phyloP scores from a whole-genome alignment of 2,113 vertebrate genomes.

The Haemorhous mexicanus region DNA sequence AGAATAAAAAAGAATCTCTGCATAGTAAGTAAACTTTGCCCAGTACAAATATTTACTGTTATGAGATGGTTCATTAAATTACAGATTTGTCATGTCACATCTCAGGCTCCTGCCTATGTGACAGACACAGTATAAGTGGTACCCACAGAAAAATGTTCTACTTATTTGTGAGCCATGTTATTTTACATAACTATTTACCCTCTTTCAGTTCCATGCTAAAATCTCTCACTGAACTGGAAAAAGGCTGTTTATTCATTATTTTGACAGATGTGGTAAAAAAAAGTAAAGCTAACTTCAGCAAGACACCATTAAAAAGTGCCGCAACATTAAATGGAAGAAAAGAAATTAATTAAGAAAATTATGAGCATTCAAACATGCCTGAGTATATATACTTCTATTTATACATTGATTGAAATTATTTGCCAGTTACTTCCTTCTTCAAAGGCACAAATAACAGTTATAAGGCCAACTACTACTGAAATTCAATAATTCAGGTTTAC shows the following conservation, averaged over 20 bases:
- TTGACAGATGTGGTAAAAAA: neutral
- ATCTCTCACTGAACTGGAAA: slow-evolving; percentile 13
- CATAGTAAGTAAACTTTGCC: neutral
- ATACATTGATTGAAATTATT: neutral
- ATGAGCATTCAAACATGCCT: neutral
- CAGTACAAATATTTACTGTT: slow-evolving; percentile 37
- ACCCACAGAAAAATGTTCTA: neutral
- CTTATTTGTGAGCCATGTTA: neutral
- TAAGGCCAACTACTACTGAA: neutral
- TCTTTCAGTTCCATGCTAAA: neutral
- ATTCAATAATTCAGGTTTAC: slow-evolving; percentile 1
- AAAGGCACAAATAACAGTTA: neutral
- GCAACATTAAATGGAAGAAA: neutral
- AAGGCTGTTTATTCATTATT: neutral
- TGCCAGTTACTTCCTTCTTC: neutral
- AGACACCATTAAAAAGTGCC: neutral
- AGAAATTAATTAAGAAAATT: slow-evolving; percentile 30
- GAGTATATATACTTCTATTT: neutral
- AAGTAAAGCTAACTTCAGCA: neutral
- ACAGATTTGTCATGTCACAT: slow-evolving; percentile 12
- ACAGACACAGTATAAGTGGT: neutral
- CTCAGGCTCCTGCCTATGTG: neutral
- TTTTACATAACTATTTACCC: neutral
- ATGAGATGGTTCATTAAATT: slow-evolving; percentile 38
- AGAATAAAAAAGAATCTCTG: slow-evolving; percentile 10